Conservation (phyloP, 2,888 invertebrate species). For the Synanthedon formicaeformis region DNA sequence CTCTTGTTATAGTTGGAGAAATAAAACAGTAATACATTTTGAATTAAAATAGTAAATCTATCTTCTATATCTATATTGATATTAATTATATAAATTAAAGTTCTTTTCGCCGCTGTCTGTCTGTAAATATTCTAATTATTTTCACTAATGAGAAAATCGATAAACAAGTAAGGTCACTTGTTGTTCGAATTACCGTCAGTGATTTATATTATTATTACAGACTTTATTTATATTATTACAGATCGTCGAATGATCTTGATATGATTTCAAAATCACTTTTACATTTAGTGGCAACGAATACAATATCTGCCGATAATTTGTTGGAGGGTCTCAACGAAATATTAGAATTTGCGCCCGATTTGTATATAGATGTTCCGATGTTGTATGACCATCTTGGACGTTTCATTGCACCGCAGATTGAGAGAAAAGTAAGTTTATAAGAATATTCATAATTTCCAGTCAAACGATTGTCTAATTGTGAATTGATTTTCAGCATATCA, state of each 20-base stretch:
- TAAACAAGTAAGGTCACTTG: no score
- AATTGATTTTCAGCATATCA: conserved; percentile 44
- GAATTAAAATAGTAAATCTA: no score
- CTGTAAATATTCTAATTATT: no score
- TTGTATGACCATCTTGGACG: conserved; percentile 85
- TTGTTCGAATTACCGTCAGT: no score
- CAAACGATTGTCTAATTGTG: conserved; percentile 18
- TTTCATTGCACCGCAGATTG: conserved; percentile 68
- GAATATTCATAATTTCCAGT: conserved; percentile 6
- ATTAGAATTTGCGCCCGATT: conserved; percentile 76
- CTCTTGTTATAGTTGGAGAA: no score
- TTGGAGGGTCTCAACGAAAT: conserved; percentile 73
- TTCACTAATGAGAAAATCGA: no score
- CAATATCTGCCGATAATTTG: conserved; percentile 62
- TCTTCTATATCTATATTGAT: no score
- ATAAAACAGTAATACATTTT: no score
- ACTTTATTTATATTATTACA: conserved; percentile 14
- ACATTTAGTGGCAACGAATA: conserved; percentile 57
- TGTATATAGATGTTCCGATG: conserved; percentile 86
- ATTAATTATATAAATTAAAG: no score
- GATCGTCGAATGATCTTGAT: conserved; percentile 40
- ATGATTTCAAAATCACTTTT: conserved; percentile 52
- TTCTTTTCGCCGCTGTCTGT: no score
- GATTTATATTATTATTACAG: no score
- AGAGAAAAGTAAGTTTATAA: conserved; percentile 41